Evolutionary conservation across 1,140 invertebrate species (phyloP).

Genomic region (Brachionus rotundiformis): DNA sequence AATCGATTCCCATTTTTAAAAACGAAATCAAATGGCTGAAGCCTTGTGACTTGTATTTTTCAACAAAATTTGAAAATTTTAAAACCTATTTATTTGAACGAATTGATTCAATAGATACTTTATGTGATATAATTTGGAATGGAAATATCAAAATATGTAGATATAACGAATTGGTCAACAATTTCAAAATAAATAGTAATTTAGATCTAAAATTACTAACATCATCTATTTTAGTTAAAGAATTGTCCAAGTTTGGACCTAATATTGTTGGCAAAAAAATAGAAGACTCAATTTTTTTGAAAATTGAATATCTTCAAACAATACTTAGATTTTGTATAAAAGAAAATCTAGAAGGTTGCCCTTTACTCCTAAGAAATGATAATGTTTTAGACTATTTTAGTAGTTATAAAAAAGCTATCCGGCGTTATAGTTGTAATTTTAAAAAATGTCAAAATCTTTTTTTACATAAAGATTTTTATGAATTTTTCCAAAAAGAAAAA

Average conservation of each 20-base stretch:
- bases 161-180: neutral
- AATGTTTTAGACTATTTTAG: neutral
- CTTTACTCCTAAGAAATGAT: neutral
- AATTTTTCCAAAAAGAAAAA: neutral
- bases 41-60: conserved; percentile 30
- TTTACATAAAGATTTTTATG: neutral
- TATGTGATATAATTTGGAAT: neutral
- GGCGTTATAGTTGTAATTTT: neutral
- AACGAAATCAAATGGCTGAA: neutral
- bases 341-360: neutral
- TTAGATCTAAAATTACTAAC: neutral
- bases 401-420: neutral
- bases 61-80: neutral
- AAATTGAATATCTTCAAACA: neutral
- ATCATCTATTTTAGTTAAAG: neutral
- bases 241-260: neutral
- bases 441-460: neutral
- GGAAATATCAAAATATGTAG: conserved; percentile 7
- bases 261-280: neutral
- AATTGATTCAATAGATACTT: neutral
- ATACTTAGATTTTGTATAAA: neutral
- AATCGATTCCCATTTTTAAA: neutral
- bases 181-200: neutral
- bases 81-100: too few species aligned
- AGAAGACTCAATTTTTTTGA: neutral